These are phyloP conservation scores for Metopolophium dirhodum DNA, from an alignment of 1,140 invertebrate genomes.

Conservation along the genomic window DNA sequence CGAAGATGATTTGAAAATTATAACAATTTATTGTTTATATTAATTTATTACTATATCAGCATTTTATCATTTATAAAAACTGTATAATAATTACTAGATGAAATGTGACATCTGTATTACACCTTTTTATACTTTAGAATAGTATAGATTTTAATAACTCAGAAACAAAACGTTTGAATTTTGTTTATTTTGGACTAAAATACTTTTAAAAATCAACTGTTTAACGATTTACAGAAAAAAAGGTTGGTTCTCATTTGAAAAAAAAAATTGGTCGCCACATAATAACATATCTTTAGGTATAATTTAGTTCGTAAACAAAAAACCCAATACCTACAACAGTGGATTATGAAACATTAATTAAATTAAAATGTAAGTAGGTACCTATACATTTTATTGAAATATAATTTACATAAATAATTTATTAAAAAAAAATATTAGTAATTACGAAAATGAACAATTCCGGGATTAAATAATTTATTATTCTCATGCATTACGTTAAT, in stretches of 20 bases:
- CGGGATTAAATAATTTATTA: neutral
- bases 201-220: neutral
- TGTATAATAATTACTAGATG: neutral
- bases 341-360: neutral
- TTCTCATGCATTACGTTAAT: neutral
- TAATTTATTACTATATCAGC: neutral
- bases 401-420: conserved; percentile 4
- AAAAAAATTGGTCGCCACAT: neutral
- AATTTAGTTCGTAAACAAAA: too few species aligned
- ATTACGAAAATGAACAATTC: neutral
- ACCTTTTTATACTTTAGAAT: neutral
- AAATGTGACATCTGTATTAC: neutral
- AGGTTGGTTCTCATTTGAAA: neutral
- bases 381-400: neutral
- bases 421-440: neutral
- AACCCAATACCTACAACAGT: neutral
- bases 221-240: neutral
- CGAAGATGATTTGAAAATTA: neutral
- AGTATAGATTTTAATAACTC: neutral
- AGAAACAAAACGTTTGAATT: neutral
- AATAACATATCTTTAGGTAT: neutral
- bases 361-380: neutral
- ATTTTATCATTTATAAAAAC: neutral
- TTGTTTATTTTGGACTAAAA: neutral
- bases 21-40: neutral